Base-by-base conservation (phyloP, 2,888 invertebrate genomes). In the Callimorpha dominula region DNA sequence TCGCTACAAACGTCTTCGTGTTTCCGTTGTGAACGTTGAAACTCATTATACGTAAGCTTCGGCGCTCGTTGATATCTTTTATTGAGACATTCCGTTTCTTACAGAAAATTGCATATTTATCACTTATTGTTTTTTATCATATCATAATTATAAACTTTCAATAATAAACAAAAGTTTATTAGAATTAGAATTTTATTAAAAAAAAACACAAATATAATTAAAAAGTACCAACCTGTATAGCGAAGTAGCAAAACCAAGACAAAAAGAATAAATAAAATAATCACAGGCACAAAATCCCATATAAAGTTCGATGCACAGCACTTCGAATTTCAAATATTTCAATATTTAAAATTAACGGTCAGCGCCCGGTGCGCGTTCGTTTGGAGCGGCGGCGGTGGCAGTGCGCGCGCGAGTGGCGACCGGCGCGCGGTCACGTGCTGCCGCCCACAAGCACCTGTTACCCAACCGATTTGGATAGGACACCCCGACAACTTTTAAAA, bases 401-500 rank as follows among this genome's bases (percentile, higher is more conserved):
- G 94, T 91, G 91, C 93, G 93, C 95, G 94, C 95, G 91, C 94
- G 95, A 95, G 91, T 95, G 95, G 90, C 93, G 90, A 84, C 90
- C 88, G 88, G 93, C 89, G 91, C 89, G 83, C 89, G 88, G 90
- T 93, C 92, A 90, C 93, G 91, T 92, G 93, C 92, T 90, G 84
- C 87, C 87, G 88, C 86, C 86, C 87, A 85, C 88, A 87, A 64
- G 85, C 91, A 90, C 91, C 89, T 91, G 91, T 87, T 90, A 93
- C 83, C 90, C 92, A 86, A 87, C 91, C 87, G 81, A 93, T 83
- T 93, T 90, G 84, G 86, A 86, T 82, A 91, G 92, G 87, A 75
- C 82, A 86, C 83, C 85, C 81, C 76, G 78, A 81, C 71, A 65
- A 71, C 70, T n/a, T 68, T 65, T 43, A 68, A 65, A 67, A 78